These are phyloP conservation scores for Leucosticte australis DNA, from an alignment of 2,113 vertebrate genomes.

Conservation along the genomic window DNA sequence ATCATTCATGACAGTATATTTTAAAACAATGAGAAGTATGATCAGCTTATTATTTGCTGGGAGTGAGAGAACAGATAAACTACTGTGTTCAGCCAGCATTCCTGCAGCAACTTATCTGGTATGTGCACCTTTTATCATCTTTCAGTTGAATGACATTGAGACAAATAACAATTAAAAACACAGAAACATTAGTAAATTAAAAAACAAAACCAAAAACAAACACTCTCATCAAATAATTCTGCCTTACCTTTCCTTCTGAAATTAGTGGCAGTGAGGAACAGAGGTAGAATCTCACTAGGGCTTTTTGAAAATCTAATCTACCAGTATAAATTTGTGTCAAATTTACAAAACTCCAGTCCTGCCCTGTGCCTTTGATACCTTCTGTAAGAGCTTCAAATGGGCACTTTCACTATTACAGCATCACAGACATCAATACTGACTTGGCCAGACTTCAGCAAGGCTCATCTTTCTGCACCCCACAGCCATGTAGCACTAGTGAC, in stretches of 20 bases:
- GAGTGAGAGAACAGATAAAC: not conserved
- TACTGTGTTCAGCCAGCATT: not conserved
- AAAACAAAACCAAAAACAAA: not conserved
- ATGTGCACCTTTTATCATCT: not conserved
- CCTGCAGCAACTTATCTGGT: not conserved
- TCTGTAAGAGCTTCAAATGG: not conserved
- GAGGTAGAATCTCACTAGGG: not conserved
- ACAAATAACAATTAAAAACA: not conserved
- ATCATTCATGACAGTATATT: not conserved
- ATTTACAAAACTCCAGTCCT: not conserved
- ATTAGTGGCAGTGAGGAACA: not conserved
- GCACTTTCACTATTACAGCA: not conserved
- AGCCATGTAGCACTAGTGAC: not conserved
- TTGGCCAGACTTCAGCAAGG: not conserved
- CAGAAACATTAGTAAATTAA: not conserved
- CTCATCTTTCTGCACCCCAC: not conserved
- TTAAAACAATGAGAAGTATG: not conserved
- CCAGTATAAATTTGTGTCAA: not conserved
- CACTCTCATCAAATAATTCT: not conserved
- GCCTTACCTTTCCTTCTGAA: constrained; percentile 7
- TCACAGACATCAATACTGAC: rapidly evolving
- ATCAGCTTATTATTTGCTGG: not conserved
- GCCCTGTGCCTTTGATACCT: not conserved
- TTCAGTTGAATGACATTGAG: not conserved
- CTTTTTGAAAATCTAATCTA: not conserved